These are phyloP conservation scores for Drepana falcataria DNA, from an alignment of 2,888 invertebrate genomes.

Conservation along the genomic window DNA sequence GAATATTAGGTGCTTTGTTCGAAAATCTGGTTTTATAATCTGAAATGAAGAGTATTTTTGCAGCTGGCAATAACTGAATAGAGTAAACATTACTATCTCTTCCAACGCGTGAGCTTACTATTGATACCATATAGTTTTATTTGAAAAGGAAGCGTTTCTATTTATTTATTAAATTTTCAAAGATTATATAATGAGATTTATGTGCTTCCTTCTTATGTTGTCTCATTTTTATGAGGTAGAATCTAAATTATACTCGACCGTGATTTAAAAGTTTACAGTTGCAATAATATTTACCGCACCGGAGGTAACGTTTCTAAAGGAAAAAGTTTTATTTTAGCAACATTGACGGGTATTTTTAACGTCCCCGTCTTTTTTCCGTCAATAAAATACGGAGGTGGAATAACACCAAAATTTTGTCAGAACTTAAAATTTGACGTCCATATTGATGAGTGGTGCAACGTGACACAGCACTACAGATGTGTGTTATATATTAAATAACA, in stretches of 20 bases:
- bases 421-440: too few species aligned
- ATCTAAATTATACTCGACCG: neutral
- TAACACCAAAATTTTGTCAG: too few species aligned
- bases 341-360: too few species aligned
- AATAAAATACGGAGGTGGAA: too few species aligned
- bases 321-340: too few species aligned
- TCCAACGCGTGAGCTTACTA: conserved; percentile 16
- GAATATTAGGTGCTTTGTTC: conserved; percentile 40
- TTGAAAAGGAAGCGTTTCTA: conserved; percentile 11
- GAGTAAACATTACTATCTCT: conserved; percentile 28
- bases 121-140: conserved; percentile 23
- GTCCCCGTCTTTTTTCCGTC: too few species aligned
- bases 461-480: too few species aligned
- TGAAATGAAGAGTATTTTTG: conserved; percentile 38
- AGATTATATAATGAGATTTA: neutral
- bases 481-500: too few species aligned
- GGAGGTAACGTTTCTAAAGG: too few species aligned
- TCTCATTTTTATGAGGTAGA: neutral
- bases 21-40: conserved; percentile 34
- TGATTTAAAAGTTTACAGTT: too few species aligned
- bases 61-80: conserved; percentile 31
- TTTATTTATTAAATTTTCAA: conserved; percentile 7
- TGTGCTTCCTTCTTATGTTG: neutral
- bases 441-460: too few species aligned
- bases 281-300: too few species aligned